Evolutionary conservation across 2,113 vertebrate genomes (phyloP).

Genomic region (Syrmaticus mikado): DNA sequence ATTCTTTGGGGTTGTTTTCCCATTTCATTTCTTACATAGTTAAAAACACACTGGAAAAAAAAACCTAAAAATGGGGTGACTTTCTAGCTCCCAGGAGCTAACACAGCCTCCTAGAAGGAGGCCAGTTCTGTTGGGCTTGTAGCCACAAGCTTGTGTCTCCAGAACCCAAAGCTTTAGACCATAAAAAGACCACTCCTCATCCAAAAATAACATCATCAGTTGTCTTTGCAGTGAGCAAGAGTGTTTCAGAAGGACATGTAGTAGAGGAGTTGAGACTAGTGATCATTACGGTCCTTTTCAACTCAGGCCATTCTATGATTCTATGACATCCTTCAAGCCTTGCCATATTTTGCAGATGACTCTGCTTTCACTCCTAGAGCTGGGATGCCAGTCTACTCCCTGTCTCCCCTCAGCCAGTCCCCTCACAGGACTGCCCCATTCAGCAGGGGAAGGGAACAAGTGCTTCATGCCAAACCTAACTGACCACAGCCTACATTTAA

Average conservation of each 20-base stretch:
- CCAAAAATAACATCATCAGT: not conserved
- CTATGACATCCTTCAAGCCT: not conserved
- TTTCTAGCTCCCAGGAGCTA: not conserved
- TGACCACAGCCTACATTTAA: not conserved
- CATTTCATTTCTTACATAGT: not conserved
- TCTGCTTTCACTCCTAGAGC: not conserved
- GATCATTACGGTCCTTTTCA: no score
- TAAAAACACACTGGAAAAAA: not conserved
- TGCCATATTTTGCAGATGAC: not conserved
- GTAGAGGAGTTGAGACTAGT: no score
- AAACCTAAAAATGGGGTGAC: not conserved
- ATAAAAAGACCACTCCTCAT: not conserved
- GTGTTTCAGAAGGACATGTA: not conserved
- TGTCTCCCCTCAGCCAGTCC: not conserved
- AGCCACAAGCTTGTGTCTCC: not conserved
- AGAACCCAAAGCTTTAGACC: not conserved
- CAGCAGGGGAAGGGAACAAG: not conserved
- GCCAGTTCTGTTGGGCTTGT: not conserved
- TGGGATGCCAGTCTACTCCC: fast-evolving
- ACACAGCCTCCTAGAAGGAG: not conserved
- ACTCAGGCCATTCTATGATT: no score
- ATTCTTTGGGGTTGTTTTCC: not conserved
- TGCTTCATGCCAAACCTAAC: not conserved
- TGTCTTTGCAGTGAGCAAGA: not conserved
- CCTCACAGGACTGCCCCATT: fast-evolving